Base-by-base conservation (phyloP, 2,113 vertebrate species). In the Edolisoma coerulescens region DNA sequence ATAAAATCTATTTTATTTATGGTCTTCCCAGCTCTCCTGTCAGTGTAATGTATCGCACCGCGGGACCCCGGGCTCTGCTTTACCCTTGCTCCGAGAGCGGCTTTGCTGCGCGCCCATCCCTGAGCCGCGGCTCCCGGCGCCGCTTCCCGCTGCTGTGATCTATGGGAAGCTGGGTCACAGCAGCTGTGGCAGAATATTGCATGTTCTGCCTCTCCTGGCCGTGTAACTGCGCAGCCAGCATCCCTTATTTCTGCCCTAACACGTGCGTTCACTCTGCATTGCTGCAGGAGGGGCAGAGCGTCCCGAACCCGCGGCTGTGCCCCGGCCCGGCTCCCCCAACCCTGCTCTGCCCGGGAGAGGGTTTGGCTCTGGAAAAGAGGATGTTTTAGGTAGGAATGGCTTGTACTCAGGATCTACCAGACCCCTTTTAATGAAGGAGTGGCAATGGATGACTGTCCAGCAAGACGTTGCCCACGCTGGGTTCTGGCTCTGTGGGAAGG, bases 251-350 rank as follows among this genome's bases (percentile, higher is more conserved):
- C 22, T 41, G 74, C 45, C 45, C 74, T 4, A 8, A 0, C 10
- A 12, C 9, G 19, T 13, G 33, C 15, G 1, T 0, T 16, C 15
- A 0, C 20, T 3, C 33, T 15, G 42, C 4, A 9, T 2, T 5
- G 35, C 53, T 35, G 49, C 61, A 5, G 80, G n/a, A 56, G 41
- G 68, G 79, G 33, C 74, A 41, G 50, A 16, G 56, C 41, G 35
- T 5, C 4, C 35, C 49, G 20, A 39, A 24, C 13, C 42, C 61
- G 56, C 7, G 1, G 23, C 3, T 7, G 22, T 26, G 45, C 8
- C 33, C 15, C 8, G 9, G 61, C 2, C 23, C 0, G 3, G 24
- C 18, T 79, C 18, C 39, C n/a, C 3, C 27, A 3, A 6, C 16
- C 23, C 63, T 35, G 41, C 50, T 16, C 45, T 7, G 35, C 47